Evolutionary conservation across 2,113 vertebrate species (phyloP), one percentile per base, ranked within the genome.

Genomic region (Myiozetetes cayanensis): DNA sequence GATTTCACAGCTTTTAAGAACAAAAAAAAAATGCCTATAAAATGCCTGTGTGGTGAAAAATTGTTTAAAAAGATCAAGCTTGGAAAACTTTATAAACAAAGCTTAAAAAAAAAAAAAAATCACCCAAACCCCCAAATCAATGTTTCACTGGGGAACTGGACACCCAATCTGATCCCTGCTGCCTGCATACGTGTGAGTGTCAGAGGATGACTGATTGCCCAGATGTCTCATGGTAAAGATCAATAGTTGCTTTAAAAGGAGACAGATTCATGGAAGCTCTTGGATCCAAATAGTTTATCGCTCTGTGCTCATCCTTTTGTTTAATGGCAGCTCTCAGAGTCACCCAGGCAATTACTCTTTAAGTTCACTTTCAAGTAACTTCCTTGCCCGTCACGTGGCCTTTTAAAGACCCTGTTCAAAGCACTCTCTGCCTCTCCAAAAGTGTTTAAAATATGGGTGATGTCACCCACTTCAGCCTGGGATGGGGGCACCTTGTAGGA

Each of bases 181-280:
- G 91, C 89, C 94, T 96, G 94, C 89, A 96, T 95, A 96, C 16
- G 63, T 93, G 91, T 73, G 87, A 70, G 90, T 97, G 93, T 92
- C 93, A 89, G 41, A 78, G 89, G 53, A 91, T 62, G 87, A 95
- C 74, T 74, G 79, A 96, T 93, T 73, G 85, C n/a, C 66, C 74
- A 30, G 17, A 21, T 46, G 21, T 52, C 89, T 87, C 37, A 52
- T 84, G 90, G 82, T 53, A 50, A 90, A 87, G 92, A 97, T 96
- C 97, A 95, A 96, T 96, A 94, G 76, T 63, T 96, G 81, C 92
- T 93, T 90, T 96, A 91, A 96, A 96, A 90, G 96, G 77, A 96
- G 86, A 90, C 46, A 85, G 90, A 97, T 82, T 90, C 84, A 79
- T 91, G 88, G 84, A 91, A 89, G 76, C 62, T 91, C 68, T 94